Conservation (phyloP, 2,888 invertebrate genomes). For the Chrysomela aeneicollis region DNA sequence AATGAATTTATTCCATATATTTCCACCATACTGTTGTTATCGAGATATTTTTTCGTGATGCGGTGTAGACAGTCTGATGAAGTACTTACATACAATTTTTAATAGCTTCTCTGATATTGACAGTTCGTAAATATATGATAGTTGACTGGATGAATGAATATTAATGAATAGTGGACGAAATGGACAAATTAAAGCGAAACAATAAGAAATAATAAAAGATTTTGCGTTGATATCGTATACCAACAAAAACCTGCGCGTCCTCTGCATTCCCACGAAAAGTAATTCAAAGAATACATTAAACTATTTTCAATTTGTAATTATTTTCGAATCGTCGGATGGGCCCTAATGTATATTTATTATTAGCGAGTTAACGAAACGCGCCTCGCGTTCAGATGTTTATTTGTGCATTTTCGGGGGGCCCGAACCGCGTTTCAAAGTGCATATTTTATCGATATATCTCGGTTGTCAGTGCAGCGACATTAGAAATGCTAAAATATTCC, state of each 20-base stretch:
- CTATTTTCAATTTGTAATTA: conserved; percentile 52
- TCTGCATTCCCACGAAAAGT: conserved; percentile 44
- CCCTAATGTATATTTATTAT: conserved; percentile 40
- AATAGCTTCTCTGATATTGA: too few species aligned
- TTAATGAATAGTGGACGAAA: too few species aligned
- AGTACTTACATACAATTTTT: too few species aligned
- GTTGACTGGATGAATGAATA: too few species aligned
- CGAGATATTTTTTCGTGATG: too few species aligned
- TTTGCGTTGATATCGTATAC: conserved; percentile 26
- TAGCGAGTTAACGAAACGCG: conserved; percentile 40
- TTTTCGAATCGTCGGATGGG: conserved; percentile 33
- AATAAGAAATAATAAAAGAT: background rate
- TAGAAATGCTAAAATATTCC: conserved; percentile 63
- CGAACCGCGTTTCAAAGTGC: conserved; percentile 56
- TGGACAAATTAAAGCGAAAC: background rate
- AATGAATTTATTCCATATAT: too few species aligned
- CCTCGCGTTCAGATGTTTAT: conserved; percentile 49
- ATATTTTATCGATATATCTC: conserved; percentile 63
- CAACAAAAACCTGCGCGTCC: conserved; percentile 31
- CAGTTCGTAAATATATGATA: too few species aligned
- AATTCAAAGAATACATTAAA: conserved; percentile 48
- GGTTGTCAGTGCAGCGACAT: conserved; percentile 60
- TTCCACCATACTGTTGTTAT: too few species aligned
- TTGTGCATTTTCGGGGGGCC: conserved; percentile 50
- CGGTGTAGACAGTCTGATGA: too few species aligned